Base-by-base conservation (phyloP, 2,113 vertebrate species). In the Andinoacara biseriatus region DNA sequence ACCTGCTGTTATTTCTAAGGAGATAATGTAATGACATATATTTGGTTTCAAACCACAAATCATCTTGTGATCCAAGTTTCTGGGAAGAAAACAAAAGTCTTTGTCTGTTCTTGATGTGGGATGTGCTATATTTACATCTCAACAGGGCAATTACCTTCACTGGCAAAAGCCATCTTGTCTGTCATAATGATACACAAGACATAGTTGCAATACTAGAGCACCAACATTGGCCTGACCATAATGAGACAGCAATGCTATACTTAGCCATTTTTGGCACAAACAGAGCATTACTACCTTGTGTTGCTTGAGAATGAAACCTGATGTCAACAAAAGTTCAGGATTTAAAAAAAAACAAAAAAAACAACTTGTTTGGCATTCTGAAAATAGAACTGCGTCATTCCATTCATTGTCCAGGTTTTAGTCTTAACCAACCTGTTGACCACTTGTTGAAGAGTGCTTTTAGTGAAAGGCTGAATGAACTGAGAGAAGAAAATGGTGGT, bases 161-260 rank as follows among this genome's bases (percentile, higher is more conserved):
- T 78, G 87, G 89, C 57, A 88, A 91, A 93, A 93, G 85, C 87
- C 83, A 85, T 93, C 76, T 22, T 29, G 57, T 60, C 86, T 83
- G 80, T 91, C 88, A 90, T 90, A 89, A 94, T 94, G 90, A 91
- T 83, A 92, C 90, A 91, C 85, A 76, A 81, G 84, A 87, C 85
- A 60, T 85, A 87, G 89, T 83, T 74, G 59, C 22, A 90, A 79
- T 85, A 79, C 69, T 76, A 84, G 78, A 80, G 86, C 86, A 85
- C 75, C 86, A 81, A 75, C 82, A 79, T 58, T 74, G 80, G 83
- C 31, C 81, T 83, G 85, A 93, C 94, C 93, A 92, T 94, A 95
- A 95, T 95, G 91, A 95, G 87, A 92, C 84, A 78, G 92, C 67
- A 60, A 79, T 40, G 85, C 87, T 94, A 94, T 94, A 94, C 88